phyloP scores from a whole-genome alignment of 2,888 invertebrate species.

The Diadegma fenestrale region DNA sequence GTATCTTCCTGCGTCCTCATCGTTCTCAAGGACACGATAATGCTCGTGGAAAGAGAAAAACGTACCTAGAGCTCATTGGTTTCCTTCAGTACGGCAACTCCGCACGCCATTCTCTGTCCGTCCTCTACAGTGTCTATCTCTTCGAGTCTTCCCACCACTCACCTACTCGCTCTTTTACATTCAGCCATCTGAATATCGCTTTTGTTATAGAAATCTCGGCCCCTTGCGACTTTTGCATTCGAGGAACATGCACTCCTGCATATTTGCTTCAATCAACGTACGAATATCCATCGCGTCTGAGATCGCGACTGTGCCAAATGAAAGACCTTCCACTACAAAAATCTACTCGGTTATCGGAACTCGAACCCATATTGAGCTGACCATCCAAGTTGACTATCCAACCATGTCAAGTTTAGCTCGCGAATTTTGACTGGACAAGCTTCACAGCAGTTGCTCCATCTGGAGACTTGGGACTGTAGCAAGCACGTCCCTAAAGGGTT shows the following conservation, averaged over 20 bases:
- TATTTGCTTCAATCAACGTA: not conserved
- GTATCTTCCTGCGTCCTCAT: conserved; percentile 34
- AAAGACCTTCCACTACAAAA: not conserved
- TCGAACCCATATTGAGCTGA: no score
- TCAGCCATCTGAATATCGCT: not conserved
- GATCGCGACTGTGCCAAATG: not conserved
- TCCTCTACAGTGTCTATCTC: conserved; percentile 18
- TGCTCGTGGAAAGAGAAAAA: conserved; percentile 22
- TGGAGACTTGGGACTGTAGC: no score
- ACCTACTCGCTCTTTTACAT: not conserved
- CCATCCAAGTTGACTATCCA: no score
- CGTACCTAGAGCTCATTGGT: conserved; percentile 30
- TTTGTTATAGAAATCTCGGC: conserved; percentile 31
- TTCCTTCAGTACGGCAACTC: not conserved
- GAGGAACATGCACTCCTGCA: not conserved
- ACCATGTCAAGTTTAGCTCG: no score
- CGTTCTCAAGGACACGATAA: conserved; percentile 35
- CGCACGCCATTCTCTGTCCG: not conserved
- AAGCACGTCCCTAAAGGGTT: no score
- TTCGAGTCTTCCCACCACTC: not conserved
- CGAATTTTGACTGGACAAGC: no score
- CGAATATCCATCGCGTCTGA: not conserved
- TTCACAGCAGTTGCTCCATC: no score
- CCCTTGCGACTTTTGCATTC: not conserved
- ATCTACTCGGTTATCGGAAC: not conserved